Percentiles rank a stretch among this genome's conserved stretches.
phyloP scores from a whole-genome alignment of 2,113 vertebrate genomes.

The Bucco capensis region DNA sequence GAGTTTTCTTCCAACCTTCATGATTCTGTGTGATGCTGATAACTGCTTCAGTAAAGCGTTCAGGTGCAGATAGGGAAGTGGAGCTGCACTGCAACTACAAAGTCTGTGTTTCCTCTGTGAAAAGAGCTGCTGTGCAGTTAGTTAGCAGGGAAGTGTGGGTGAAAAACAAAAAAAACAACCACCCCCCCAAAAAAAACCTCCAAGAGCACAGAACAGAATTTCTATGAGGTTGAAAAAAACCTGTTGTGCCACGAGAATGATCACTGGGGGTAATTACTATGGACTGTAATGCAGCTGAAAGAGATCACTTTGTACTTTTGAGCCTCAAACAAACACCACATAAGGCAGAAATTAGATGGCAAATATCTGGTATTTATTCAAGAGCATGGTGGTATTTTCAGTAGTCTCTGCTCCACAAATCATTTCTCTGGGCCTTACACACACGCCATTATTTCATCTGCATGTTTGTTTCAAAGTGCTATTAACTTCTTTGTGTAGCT shows the following conservation, averaged over 20 bases:
- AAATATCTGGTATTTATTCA: not conserved
- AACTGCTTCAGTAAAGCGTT: not conserved
- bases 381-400: not conserved
- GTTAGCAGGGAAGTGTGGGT: not conserved
- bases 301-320: not conserved
- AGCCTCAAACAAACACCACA: not conserved
- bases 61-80: not conserved
- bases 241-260: not conserved
- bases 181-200: no score
- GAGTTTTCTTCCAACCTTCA: no score
- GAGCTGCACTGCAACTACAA: not conserved
- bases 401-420: not conserved
- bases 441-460: not conserved
- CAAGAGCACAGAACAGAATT: not conserved
- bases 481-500: not conserved
- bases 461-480: not conserved
- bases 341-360: not conserved
- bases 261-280: not conserved
- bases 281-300: not conserved
- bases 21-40: not conserved
- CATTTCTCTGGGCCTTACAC: not conserved
- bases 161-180: not conserved
- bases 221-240: not conserved
- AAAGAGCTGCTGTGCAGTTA: not conserved
- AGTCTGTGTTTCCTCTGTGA: not conserved